A percentile compares a stretch with the other conserved stretches of the same genome.
These are phyloP conservation scores for Hoplostethus mediterraneus DNA, from an alignment of 2,797 vertebrate species.

Conservation along the genomic window DNA sequence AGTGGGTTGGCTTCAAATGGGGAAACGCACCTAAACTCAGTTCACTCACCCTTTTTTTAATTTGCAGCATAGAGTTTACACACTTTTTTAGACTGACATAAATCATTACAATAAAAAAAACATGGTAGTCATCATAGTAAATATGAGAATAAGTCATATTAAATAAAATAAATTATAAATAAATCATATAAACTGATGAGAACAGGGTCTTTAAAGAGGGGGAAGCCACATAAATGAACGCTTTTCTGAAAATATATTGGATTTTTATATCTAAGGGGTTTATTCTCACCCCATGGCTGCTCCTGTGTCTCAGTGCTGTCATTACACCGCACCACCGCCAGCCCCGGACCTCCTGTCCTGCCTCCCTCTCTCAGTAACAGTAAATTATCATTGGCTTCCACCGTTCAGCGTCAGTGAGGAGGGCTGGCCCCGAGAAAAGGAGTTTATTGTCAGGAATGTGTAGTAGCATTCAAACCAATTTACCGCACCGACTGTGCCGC, in stretches of 20 bases:
- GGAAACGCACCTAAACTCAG: too few relatives aligned
- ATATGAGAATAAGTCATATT: neutral
- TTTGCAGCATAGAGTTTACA: neutral
- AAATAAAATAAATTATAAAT: too few relatives aligned
- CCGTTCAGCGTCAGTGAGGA: constrained; percentile 20
- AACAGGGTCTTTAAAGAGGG: too few relatives aligned
- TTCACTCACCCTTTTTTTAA: too few relatives aligned
- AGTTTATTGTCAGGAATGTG: constrained; percentile 70
- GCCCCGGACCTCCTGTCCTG: constrained; percentile 9
- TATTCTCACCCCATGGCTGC: too few relatives aligned
- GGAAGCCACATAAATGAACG: too few relatives aligned
- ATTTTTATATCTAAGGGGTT: too few relatives aligned
- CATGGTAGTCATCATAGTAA: neutral
- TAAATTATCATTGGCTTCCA: constrained; percentile 60
- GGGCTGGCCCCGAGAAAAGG: constrained; percentile 42
- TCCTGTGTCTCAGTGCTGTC: neutral
- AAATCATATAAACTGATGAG: too few relatives aligned
- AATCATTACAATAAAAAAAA: neutral
- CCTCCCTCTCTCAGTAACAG: constrained; percentile 7
- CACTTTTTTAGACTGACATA: neutral
- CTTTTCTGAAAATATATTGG: too few relatives aligned
- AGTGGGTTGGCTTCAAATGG: too few relatives aligned
- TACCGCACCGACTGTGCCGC: constrained; percentile 11
- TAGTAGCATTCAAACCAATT: constrained; percentile 65
- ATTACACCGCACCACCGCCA: constrained; percentile 34